A percentile compares a stretch with the other conserved stretches of the same genome.
These are phyloP conservation scores for Drosophila tripunctata DNA, from an alignment of 2,888 invertebrate genomes.

Conservation along the genomic window DNA sequence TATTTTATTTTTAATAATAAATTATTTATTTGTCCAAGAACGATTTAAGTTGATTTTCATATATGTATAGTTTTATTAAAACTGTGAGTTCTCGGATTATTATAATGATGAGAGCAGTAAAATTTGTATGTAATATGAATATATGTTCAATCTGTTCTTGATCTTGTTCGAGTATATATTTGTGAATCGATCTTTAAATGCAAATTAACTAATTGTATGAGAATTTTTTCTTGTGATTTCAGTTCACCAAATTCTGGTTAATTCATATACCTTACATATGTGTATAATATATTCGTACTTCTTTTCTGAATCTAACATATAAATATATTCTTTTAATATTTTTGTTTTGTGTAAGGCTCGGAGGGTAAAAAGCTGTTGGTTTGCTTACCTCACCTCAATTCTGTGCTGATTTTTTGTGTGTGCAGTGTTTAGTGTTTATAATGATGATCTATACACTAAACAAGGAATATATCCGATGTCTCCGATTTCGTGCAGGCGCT, in stretches of 20 bases:
- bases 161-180: neutral
- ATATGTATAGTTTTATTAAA: neutral
- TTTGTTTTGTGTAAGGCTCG: too few species aligned
- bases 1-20: neutral
- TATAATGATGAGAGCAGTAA: neutral
- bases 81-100: neutral
- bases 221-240: constrained; percentile 52
- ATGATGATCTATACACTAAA: constrained; percentile 64
- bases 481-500: constrained; percentile 89
- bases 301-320: too few species aligned
- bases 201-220: constrained; percentile 55
- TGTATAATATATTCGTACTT: too few species aligned
- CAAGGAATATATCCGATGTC: constrained; percentile 83
- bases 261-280: too few species aligned
- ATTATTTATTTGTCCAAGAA: neutral
- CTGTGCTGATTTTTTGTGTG: too few species aligned
- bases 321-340: too few species aligned
- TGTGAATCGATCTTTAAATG: constrained; percentile 55
- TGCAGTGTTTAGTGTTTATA: too few species aligned
- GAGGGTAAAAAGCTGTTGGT: too few species aligned
- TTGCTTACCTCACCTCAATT: too few species aligned
- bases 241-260: constrained; percentile 22
- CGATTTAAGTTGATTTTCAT: neutral
- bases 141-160: neutral
- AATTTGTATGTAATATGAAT: too few species aligned